Percentiles rank a stretch among this genome's conserved stretches.
These are phyloP conservation scores for Augochlora pura DNA, from an alignment of 1,140 invertebrate species.

Conservation along the genomic window DNA sequence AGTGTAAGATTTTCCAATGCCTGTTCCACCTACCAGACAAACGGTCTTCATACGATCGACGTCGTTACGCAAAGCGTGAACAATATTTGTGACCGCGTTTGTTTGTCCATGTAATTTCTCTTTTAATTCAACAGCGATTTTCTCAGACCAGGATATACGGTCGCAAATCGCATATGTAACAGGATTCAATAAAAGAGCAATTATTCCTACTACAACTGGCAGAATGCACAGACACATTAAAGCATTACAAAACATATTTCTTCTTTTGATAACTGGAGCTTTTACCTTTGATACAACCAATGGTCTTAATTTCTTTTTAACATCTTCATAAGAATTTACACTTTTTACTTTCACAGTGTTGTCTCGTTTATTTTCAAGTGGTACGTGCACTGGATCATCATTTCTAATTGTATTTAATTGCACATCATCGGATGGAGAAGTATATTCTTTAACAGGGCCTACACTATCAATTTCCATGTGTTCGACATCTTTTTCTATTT, in stretches of 20 bases:
- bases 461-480: conserved; percentile 21
- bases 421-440: background rate
- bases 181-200: conserved; percentile 52
- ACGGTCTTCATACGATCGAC: conserved; percentile 48
- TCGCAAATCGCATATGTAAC: conserved; percentile 51
- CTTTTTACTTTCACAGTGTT: background rate
- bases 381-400: no score
- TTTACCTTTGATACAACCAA: conserved; percentile 36
- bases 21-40: conserved; percentile 72
- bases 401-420: background rate
- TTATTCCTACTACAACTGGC: conserved; percentile 30
- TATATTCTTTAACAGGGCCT: background rate
- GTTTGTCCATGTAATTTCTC: conserved; percentile 69
- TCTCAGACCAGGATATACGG: conserved; percentile 59
- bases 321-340: conserved; percentile 29
- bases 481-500: background rate
- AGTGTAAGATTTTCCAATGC: conserved; percentile 76
- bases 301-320: conserved; percentile 57
- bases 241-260: background rate
- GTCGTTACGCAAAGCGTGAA: background rate
- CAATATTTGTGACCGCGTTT: conserved; percentile 31
- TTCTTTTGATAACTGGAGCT: background rate
- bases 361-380: background rate
- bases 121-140: conserved; percentile 58
- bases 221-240: conserved; percentile 52